Base-by-base conservation (phyloP, 2,113 vertebrate genomes). In the Bos indicus region DNA sequence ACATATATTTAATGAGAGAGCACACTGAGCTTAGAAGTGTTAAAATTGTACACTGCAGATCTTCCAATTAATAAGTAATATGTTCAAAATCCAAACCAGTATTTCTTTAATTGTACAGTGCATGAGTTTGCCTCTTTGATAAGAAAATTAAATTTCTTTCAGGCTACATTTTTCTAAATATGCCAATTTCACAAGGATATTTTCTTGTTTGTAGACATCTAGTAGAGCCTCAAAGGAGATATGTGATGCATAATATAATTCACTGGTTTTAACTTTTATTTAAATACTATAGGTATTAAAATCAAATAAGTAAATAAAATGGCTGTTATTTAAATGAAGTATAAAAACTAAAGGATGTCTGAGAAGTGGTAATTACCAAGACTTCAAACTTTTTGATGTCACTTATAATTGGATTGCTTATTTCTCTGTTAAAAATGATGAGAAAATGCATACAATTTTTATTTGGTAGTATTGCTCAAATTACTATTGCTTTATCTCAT, bases 381-480 rank as follows among this genome's bases (percentile, higher is more conserved):
- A 90, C 23, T 51, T 64, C 2, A 67, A 90, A 54, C 1, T 90
- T 89, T 83, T 77, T 81, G 54, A 71, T 89, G 23, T 1, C 67
- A 25, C 85, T 77, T 88, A 92, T 90, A 96, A 92, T 93, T 91
- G 1, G 19, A 57, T 64, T 95, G 23, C 12, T 82, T 62, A 85
- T 59, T 40, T 97, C 6, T 64, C 15, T 25, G 88, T 54, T 96
- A 91, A 93, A 96, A 92, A 90, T 96, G 17, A 77, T 59, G 52
- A 80, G 28, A 71, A 84, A 91, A 94, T 86, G 2, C 10, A 81
- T 33, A 16, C 7, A 85, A 82, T 92, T 97, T 57, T 90, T 83
- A 67, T 95, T 90, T 77, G n/a, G 28, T 36, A 52, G 15, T 57
- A 56, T 64, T 96, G 84, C 85, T 95, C 8, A 94, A 95, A 62